Evolutionary conservation across 2,113 vertebrate genomes (phyloP), one percentile per base, ranked within the genome.

Genomic region (Lanius collurio): DNA sequence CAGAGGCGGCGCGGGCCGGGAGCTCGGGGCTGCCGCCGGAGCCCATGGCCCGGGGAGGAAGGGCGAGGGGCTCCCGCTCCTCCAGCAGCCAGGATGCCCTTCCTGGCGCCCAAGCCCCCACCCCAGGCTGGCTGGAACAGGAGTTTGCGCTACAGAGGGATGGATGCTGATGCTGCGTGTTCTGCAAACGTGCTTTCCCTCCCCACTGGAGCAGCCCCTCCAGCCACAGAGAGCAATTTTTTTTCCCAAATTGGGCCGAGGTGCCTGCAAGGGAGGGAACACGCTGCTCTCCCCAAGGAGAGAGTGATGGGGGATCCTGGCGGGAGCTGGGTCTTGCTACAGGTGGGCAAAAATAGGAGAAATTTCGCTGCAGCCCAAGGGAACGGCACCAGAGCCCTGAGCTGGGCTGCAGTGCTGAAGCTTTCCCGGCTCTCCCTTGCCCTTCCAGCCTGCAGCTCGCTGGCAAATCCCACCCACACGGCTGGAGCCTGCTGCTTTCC

Each of bases 391-490:
- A 14, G 47, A 37, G 19, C 42, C 77, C 6, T 0, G 7, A 87
- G 21, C 47, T 6, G 68, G 80, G 53, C 46, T 60, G 57, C 60
- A 20, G 19, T 20, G 53, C 75, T 1, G 3, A 35, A 86, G 83
- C 76, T 86, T 35, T 50, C 49, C 87, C 5, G 1, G 71, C 68
- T 78, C 69, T 55, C 23, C 83, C 41, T 65, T 82, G 73, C 57
- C 91, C 92, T 87, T 65, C 52, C 75, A 94, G 63, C 59, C 81
- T 68, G 63, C 62, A n/a, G 9, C 79, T 90, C 16, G 17, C 80
- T 57, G 93, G 91, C 57, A 70, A 55, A 87, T 92, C 84, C 89
- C 91, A 82, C 82, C 77, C 87, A 56, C 69, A 16, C 62, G 37
- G 79, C 73, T 44, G 44, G 4, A 90, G 59, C 59, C 77, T 23